Evolutionary conservation across 2,113 vertebrate species (phyloP).

Genomic region (Rhinichthys klamathensis): DNA sequence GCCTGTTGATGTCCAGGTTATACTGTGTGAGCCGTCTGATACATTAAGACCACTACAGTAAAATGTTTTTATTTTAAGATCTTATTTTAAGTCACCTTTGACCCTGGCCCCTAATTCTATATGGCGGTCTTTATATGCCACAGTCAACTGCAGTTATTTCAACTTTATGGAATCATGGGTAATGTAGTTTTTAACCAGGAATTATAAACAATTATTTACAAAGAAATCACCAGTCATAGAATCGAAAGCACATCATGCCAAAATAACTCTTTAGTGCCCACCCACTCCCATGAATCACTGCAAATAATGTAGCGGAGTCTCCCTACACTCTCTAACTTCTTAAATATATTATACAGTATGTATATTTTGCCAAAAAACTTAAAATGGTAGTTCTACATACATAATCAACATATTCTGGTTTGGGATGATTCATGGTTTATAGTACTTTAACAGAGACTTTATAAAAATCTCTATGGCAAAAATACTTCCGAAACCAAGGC

Average conservation of each 20-base stretch:
- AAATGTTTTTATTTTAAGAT: background rate
- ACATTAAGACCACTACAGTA: background rate
- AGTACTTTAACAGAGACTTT: background rate
- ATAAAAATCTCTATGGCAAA: background rate
- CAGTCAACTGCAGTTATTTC: no score
- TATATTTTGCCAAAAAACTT: no score
- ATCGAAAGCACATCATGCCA: background rate
- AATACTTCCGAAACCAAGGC: background rate
- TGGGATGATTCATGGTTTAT: background rate
- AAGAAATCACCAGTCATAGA: background rate
- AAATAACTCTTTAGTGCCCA: background rate
- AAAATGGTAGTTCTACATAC: no score
- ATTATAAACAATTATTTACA: no score
- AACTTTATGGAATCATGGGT: no score
- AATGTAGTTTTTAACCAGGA: no score
- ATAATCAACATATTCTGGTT: background rate
- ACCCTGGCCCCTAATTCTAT: background rate
- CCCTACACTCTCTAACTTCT: no score
- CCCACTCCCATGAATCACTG: background rate
- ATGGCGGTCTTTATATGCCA: background rate
- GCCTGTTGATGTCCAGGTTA: constrained; percentile 9
- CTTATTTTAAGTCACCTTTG: background rate
- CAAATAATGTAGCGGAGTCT: background rate
- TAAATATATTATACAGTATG: no score
- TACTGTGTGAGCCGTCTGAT: background rate